Base-by-base conservation (phyloP, 2,888 invertebrate species). In the Chloroclysta siterata region DNA sequence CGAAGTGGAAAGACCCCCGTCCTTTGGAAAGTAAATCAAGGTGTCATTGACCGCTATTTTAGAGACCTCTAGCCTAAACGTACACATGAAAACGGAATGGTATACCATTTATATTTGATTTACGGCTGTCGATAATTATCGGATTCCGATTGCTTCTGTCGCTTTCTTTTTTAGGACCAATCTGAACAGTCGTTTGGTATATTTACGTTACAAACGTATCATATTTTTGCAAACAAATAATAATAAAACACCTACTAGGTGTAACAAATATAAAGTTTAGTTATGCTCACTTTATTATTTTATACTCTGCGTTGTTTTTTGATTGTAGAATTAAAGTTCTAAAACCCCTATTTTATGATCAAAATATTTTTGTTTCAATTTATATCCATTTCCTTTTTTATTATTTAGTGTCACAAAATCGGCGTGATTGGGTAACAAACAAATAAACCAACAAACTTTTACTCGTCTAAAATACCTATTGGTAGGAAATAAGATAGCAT, bases 61-160 rank as follows among this genome's bases (percentile, higher is more conserved):
- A 48, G 11, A 22, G 44, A 51, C 29, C 7, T 15, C 33, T 39
- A 51, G 17, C 11, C 8, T 50, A 42, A 51, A 36, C 15, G 33
- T 71, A 76, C 73, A 79, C 78, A 78, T 76, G 77, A 78, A 82
- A 83, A 82, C 77, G 79, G 83, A 85, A 84, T 80, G 76, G 76
- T 71, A 74, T 47, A 55, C 81, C 82, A 81, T 87, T 84, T 80
- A 77, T 75, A 73, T 84, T 80, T 87, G 85, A 88, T 88, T 86
- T 84, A 88, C 78, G 82, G 67, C 66, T 63, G 62, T 71, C 78
- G 80, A 82, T 85, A 83, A 83, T 85, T 83, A 83, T 78, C 75
- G 76, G 72, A 71, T 71, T 73, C 70, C 75, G 71, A 78, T 80
- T 74, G 77, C 76, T 71, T 76, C 73, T 72, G 65, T 66, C 69